Evolutionary conservation across 1,140 invertebrate genomes (phyloP), one percentile per base, ranked within the genome.

Genomic region (Cephus cinctus): DNA sequence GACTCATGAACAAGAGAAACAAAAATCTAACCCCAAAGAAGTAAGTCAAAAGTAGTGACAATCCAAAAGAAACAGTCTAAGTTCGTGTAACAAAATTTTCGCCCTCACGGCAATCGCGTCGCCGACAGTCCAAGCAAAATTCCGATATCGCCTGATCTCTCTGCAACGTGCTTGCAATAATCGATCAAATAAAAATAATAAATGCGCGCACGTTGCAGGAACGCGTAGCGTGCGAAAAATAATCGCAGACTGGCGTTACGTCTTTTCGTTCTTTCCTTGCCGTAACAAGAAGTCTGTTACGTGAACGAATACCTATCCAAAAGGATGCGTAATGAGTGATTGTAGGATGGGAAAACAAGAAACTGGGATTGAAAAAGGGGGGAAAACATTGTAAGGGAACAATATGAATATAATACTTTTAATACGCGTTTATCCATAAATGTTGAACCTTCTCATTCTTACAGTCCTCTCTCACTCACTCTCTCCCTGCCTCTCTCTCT

Each of bases 351-450:
- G 21, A 43, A 54, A 53, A 51, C 35, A 45, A 51, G 35, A 51
- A 16, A 46, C 14, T 25, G 31, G 39, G 34, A 12, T 14, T 36
- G 49, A 51, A 51, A 40, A 46, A 27, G 36, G 31, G 20, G 42
- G 27, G 45, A 14, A 51, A 43, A 43, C 43, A 34, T 46, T 51
- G 49, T 12, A 19, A 44, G 18, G n/a, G 38, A 42, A 39, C 52
- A 52, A 52, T 52, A 52, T 52, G 44, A 52, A 52, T 56, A 51
- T 51, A 50, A 43, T 42, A n/a, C n/a, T 34, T 55, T 47, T 58
- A 59, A 56, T 55, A 59, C 47, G 46, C n/a, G 50, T 44, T 40
- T 48, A 61, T 61, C 40, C 54, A 57, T 61, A 59, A 64, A 56
- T 56, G 52, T 62, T 63, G 54, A 61, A 56, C 31, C 50, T 61